Percentiles rank a stretch among this genome's conserved stretches.
Conservation (phyloP, 2,797 vertebrate species). For the Thripadectes ignobilis region DNA sequence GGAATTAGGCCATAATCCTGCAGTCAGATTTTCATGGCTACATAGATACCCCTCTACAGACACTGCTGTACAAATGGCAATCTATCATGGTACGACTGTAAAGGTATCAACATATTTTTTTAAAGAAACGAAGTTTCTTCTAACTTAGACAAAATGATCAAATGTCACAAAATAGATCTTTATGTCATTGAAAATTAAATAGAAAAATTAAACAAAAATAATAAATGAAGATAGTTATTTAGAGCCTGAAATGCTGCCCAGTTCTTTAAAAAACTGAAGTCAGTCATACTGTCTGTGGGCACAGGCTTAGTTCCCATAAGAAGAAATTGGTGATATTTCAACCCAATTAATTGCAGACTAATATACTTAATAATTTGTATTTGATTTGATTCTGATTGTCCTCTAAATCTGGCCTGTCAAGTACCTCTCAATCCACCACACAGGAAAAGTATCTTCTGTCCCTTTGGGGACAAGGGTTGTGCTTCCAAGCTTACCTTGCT, state of each 20-base stretch:
- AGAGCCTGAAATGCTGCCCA: neutral
- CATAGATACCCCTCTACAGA: neutral
- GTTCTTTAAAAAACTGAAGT: neutral
- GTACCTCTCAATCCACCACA: fast-evolving
- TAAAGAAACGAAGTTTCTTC: neutral
- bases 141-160: neutral
- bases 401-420: neutral
- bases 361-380: neutral
- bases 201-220: neutral
- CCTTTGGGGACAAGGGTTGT: neutral
- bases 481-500: neutral
- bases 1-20: neutral
- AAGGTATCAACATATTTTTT: neutral
- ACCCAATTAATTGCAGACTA: neutral
- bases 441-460: neutral
- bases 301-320: neutral
- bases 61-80: neutral
- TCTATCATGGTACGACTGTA: neutral
- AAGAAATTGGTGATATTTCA: neutral
- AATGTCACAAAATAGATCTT: neutral
- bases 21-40: neutral
- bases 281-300: neutral
- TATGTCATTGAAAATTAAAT: neutral
- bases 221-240: neutral
- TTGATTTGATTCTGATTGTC: neutral